phyloP scores from a whole-genome alignment of 2,797 vertebrate genomes.

The Enteromius thamalakanensis region DNA sequence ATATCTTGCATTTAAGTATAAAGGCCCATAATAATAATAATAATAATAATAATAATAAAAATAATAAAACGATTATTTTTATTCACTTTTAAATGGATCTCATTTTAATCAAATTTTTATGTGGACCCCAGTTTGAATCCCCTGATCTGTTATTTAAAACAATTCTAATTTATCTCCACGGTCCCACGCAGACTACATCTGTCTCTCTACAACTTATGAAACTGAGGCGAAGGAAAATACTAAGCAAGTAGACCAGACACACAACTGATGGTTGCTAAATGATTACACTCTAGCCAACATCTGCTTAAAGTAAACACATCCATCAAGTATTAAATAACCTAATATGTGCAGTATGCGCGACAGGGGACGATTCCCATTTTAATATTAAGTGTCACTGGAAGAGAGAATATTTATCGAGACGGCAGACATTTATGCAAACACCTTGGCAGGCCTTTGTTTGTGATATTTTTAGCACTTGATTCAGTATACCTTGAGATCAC shows the following conservation, averaged over 20 bases:
- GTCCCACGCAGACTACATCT: background rate
- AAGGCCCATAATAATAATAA: background rate
- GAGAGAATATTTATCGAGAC: constrained; percentile 41
- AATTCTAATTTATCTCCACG: background rate
- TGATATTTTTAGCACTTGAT: constrained; percentile 58
- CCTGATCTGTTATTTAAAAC: background rate
- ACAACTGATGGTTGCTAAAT: constrained; percentile 47
- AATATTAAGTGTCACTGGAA: constrained; percentile 56
- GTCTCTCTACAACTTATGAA: background rate
- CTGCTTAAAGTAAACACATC: constrained; percentile 72
- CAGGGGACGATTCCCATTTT: constrained; percentile 59
- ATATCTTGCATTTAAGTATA: no score
- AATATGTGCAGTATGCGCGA: constrained; percentile 61
- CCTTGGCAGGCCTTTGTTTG: constrained; percentile 54
- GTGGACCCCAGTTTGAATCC: background rate
- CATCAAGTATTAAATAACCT: constrained; percentile 71
- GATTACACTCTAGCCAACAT: constrained; percentile 64
- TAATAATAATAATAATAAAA: background rate
- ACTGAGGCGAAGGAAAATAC: background rate
- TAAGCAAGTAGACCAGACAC: background rate
- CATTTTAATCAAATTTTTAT: background rate
- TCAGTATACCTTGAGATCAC: constrained; percentile 50
- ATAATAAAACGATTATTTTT: background rate
- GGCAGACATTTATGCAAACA: constrained; percentile 54
- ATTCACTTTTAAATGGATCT: background rate